These are phyloP conservation scores for Rhinolophus sinicus DNA, from an alignment of 2,113 vertebrate genomes.

Conservation along the genomic window DNA sequence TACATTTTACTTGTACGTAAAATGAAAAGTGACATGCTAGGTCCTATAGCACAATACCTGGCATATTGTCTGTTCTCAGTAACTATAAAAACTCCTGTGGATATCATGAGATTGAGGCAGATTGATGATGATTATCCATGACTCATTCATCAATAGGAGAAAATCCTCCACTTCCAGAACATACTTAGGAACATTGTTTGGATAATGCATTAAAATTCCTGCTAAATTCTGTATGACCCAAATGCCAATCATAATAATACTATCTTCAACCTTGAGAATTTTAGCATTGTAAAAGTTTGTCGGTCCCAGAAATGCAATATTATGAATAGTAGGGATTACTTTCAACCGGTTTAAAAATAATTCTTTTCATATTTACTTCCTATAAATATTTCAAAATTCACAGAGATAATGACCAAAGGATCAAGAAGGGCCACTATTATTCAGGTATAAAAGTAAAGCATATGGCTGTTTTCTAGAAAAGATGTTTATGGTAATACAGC, in stretches of 20 bases:
- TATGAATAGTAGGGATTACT: not conserved
- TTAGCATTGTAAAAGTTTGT: not conserved
- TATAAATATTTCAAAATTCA: conserved; percentile 74
- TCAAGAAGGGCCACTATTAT: conserved; percentile 74
- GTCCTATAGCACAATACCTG: not conserved
- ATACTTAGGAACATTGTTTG: not conserved
- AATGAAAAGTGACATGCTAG: not conserved
- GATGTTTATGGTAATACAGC: conserved; percentile 76
- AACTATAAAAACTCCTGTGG: not conserved
- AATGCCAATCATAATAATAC: conserved; percentile 15
- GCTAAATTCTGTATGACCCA: conserved; percentile 38
- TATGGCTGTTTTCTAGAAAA: conserved; percentile 79
- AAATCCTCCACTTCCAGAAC: not conserved
- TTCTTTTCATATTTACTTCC: conserved; percentile 52
- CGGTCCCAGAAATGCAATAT: not conserved
- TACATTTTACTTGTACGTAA: not conserved
- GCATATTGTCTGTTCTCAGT: not conserved
- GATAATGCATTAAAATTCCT: not conserved
- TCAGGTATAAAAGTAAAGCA: conserved; percentile 79
- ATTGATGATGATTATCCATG: not conserved
- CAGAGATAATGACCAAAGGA: conserved; percentile 61
- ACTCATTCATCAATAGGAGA: not conserved
- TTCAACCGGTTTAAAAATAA: conserved; percentile 61
- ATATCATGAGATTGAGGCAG: not conserved
- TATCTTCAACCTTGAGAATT: conserved; percentile 14